Conservation (phyloP, 2,113 vertebrate genomes). For the Thamnaconus septentrionalis region DNA sequence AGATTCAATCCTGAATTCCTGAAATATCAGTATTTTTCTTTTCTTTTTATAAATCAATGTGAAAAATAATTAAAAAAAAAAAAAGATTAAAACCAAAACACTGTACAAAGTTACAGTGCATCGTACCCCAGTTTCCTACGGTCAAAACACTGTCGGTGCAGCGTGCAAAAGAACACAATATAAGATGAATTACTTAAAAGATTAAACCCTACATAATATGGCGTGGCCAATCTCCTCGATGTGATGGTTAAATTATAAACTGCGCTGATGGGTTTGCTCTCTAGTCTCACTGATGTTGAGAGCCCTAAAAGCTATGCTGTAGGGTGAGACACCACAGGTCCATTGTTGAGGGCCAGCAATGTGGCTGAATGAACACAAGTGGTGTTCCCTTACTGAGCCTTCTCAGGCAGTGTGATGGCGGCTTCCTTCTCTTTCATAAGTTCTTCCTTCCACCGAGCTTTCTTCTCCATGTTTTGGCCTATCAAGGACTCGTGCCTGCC, state of each 20-base stretch:
- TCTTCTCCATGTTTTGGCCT: constrained; percentile 82
- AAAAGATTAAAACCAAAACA: too few relatives aligned
- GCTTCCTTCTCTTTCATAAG: constrained; percentile 15
- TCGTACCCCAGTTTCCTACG: neutral
- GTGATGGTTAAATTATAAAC: neutral
- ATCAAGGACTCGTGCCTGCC: constrained; percentile 79
- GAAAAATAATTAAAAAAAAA: too few relatives aligned
- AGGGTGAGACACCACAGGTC: neutral
- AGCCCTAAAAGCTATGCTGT: neutral
- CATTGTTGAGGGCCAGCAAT: too few relatives aligned
- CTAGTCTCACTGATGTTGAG: too few relatives aligned
- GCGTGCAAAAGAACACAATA: too few relatives aligned
- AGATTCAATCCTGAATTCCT: too few relatives aligned
- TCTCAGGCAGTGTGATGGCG: constrained; percentile 22
- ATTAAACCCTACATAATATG: neutral
- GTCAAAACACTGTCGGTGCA: too few relatives aligned
- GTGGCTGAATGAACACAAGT: too few relatives aligned
- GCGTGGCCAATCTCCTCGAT: constrained; percentile 4
- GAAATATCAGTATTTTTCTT: too few relatives aligned
- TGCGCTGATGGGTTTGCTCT: neutral
- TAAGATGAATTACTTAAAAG: neutral
- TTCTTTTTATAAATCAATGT: too few relatives aligned
- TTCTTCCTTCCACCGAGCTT: constrained; percentile 79
- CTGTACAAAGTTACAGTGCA: neutral
- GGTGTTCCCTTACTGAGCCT: constrained; percentile 56